These are phyloP conservation scores for Pollenia amentaria DNA, from an alignment of 2,888 invertebrate genomes.

Conservation along the genomic window DNA sequence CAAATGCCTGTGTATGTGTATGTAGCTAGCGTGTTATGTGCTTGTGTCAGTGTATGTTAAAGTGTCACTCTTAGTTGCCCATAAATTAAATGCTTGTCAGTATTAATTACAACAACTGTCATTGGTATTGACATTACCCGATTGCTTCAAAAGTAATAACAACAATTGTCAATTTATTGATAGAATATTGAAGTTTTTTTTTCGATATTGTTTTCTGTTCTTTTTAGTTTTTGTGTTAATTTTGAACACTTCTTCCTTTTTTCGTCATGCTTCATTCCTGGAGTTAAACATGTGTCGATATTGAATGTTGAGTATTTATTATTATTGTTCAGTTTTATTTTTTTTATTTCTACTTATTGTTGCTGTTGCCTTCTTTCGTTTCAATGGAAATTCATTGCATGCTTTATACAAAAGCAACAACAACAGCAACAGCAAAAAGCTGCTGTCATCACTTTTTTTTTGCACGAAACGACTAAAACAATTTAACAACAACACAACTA, in stretches of 20 bases:
- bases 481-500: conserved; percentile 11
- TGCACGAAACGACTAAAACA: conserved; percentile 58
- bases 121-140: conserved; percentile 75
- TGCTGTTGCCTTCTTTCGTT: conserved; percentile 41
- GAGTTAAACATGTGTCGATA: conserved; percentile 61
- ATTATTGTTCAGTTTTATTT: conserved; percentile 62
- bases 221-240: conserved; percentile 18
- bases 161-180: conserved; percentile 73
- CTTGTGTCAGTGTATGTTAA: conserved; percentile 61
- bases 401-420: conserved; percentile 42
- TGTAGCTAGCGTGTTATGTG: conserved; percentile 3
- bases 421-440: conserved; percentile 42
- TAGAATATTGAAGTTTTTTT: conserved; percentile 44
- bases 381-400: conserved; percentile 73
- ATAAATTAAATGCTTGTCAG: conserved; percentile 79
- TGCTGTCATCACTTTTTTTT: conserved; percentile 69
- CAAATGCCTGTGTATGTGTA: conserved; percentile 2
- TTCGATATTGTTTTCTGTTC: neutral
- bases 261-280: conserved; percentile 53
- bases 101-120: conserved; percentile 78
- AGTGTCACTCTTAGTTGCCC: conserved; percentile 73
- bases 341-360: conserved; percentile 1
- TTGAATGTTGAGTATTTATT: conserved; percentile 64
- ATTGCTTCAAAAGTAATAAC: conserved; percentile 73
- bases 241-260: conserved; percentile 54